Percentiles rank a stretch among this genome's conserved stretches.
Evolutionary conservation across 2,797 vertebrate species (phyloP).

Genomic region (Sebastes taczanowskii): DNA sequence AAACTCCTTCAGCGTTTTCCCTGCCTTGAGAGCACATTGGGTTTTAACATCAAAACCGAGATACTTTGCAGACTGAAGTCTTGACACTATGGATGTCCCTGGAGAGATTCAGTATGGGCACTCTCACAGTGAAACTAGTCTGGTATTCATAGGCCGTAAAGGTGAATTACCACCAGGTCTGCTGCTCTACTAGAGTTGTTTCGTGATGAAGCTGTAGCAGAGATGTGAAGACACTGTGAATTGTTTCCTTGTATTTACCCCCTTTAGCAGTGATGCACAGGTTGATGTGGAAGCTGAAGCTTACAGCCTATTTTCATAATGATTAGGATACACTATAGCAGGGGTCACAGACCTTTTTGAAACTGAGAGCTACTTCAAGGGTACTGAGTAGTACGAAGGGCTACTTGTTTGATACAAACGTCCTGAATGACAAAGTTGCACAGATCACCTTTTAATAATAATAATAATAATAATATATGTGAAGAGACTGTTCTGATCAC

Average conservation of each 20-base stretch:
- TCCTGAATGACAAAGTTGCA: no score
- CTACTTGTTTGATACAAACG: no score
- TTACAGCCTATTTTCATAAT: neutral
- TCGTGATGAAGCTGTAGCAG: neutral
- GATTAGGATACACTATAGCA: neutral
- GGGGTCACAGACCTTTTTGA: neutral
- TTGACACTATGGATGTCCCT: neutral
- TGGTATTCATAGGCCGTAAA: neutral
- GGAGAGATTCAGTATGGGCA: neutral
- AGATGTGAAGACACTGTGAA: no score
- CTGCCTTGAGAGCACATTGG: neutral
- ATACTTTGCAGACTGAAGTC: neutral
- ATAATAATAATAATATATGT: neutral
- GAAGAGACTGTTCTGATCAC: neutral
- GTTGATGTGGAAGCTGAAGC: no score
- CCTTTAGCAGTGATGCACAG: no score
- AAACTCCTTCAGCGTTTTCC: neutral
- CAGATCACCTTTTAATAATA: neutral
- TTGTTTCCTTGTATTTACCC: no score
- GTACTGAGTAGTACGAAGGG: neutral
- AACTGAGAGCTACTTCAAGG: neutral
- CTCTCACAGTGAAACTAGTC: neutral
- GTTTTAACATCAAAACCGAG: neutral
- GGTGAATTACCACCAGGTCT: neutral
- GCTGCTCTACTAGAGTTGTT: neutral